Conservation (phyloP, 2,888 invertebrate species). For the Tolmerus cingulatus region DNA sequence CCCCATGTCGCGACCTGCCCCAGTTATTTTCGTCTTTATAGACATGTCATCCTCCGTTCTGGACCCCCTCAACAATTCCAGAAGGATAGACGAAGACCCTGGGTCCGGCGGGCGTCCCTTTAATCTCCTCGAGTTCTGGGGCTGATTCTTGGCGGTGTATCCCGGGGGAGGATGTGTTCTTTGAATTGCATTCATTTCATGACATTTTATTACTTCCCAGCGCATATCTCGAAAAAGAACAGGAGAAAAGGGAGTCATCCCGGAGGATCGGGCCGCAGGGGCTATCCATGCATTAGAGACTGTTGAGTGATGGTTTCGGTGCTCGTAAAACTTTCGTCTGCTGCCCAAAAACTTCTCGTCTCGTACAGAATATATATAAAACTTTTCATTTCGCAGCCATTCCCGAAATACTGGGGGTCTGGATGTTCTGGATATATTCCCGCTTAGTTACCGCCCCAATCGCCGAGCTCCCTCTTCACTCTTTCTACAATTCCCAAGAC, state of each 20-base stretch:
- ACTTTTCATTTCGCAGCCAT: constrained; percentile 40
- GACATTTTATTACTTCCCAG: constrained; percentile 47
- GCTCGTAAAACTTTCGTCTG: constrained; percentile 47
- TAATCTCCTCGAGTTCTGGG: constrained; percentile 21
- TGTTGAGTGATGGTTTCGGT: constrained; percentile 44
- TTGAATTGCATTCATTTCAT: constrained; percentile 45
- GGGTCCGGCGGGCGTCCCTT: not conserved
- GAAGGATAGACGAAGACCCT: not conserved
- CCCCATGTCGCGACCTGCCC: not conserved
- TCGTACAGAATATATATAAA: constrained; percentile 40
- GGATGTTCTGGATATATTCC: not conserved
- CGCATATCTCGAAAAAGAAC: not conserved
- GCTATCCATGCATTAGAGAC: constrained; percentile 16
- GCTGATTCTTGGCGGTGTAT: constrained; percentile 41
- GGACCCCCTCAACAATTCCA: not conserved
- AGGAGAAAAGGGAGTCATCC: not conserved
- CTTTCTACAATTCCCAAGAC: too few species aligned
- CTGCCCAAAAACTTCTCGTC: constrained; percentile 46
- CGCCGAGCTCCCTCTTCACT: not conserved
- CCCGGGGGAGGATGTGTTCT: not conserved
- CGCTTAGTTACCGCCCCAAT: not conserved
- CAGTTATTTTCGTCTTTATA: constrained; percentile 12
- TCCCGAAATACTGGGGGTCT: not conserved
- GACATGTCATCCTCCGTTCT: not conserved
- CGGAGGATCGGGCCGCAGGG: not conserved